These are phyloP conservation scores for Indri indri DNA, from an alignment of 2,113 vertebrate genomes.

Conservation along the genomic window DNA sequence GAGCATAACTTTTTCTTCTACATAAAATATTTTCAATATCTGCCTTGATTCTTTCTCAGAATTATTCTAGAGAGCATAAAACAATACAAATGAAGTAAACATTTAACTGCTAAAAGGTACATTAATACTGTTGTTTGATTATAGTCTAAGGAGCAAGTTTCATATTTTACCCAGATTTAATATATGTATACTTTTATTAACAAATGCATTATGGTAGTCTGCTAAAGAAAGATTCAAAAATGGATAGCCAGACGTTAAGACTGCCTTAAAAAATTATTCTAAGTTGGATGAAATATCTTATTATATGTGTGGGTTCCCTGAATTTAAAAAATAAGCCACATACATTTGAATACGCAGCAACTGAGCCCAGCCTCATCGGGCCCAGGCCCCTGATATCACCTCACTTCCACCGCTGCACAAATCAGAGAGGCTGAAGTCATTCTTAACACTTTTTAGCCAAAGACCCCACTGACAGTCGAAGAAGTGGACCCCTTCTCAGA, in stretches of 20 bases:
- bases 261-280: neutral
- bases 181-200: neutral
- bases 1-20: constrained; percentile 44
- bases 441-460: neutral
- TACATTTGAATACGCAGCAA: neutral
- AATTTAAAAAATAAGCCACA: neutral
- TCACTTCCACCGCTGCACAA: neutral
- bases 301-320: neutral
- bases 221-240: neutral
- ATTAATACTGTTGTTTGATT: neutral
- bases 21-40: neutral
- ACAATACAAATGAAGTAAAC: neutral
- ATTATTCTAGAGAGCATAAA: constrained; percentile 14
- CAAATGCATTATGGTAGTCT: neutral
- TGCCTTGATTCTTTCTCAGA: neutral
- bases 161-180: neutral
- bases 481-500: neutral
- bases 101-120: neutral
- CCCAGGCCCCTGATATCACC: neutral
- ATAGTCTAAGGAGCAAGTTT: neutral
- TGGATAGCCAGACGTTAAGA: neutral
- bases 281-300: neutral
- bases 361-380: neutral
- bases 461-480: neutral
- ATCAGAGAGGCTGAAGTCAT: neutral